A percentile compares a stretch with the other conserved stretches of the same genome.
phyloP scores from a whole-genome alignment of 2,113 vertebrate species.

The Pteropus alecto region DNA sequence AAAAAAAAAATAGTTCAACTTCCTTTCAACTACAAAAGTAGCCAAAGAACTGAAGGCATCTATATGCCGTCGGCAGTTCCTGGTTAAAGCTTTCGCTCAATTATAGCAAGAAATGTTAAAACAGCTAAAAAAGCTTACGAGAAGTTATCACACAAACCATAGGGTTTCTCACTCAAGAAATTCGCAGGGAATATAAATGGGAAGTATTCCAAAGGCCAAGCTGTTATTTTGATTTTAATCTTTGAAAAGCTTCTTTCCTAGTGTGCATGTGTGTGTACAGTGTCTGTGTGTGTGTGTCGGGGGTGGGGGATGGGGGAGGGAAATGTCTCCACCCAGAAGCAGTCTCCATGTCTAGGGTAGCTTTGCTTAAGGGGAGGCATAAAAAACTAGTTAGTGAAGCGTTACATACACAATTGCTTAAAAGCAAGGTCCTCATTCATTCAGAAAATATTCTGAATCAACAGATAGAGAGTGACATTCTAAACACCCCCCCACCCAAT shows the following conservation, averaged over 20 bases:
- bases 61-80: neutral
- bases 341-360: neutral
- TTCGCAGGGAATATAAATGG: neutral
- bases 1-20: slow-evolving; percentile 54
- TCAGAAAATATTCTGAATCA: slow-evolving; percentile 12
- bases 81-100: slow-evolving; percentile 31
- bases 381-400: neutral
- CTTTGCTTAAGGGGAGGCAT: neutral
- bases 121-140: neutral
- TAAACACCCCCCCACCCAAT: neutral
- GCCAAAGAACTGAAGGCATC: slow-evolving; percentile 28
- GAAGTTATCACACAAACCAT: neutral
- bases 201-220: neutral
- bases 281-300: neutral
- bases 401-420: neutral
- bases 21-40: slow-evolving; percentile 59
- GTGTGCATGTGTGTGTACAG: no score
- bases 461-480: neutral
- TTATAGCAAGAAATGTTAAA: slow-evolving; percentile 51
- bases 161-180: slow-evolving; percentile 9
- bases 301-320: neutral
- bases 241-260: neutral
- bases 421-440: neutral
- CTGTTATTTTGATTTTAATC: neutral
- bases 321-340: neutral